Conservation (phyloP, 37 sponge, comb jelly and placozoan genomes). For the Crambe crambe region DNA sequence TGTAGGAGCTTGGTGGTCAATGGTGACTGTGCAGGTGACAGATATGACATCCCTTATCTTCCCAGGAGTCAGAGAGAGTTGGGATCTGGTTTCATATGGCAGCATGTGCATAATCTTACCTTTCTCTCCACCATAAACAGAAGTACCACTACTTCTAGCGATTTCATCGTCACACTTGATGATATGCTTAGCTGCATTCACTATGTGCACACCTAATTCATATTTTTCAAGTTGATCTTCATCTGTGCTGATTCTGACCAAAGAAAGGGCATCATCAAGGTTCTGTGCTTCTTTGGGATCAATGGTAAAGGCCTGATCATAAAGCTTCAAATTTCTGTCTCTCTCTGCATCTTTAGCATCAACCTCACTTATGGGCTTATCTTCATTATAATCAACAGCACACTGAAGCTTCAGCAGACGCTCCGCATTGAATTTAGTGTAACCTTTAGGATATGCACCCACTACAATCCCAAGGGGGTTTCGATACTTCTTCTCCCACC, state of each 20-base stretch:
- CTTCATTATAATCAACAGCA: constrained; percentile 5
- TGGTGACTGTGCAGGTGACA: constrained; percentile 1
- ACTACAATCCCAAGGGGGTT: constrained; percentile 41
- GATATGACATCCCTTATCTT: constrained; percentile 33
- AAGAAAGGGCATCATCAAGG: constrained; percentile 76
- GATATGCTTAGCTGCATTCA: constrained; percentile 43
- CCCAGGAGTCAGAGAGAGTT: constrained; percentile 27
- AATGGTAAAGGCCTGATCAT: constrained; percentile 68
- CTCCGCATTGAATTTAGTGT: constrained; percentile 13
- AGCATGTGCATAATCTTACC: constrained; percentile 28
- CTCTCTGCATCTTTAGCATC: background rate
- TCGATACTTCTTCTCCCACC: constrained; percentile 21
- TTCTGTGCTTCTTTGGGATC: constrained; percentile 61
- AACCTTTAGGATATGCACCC: constrained; percentile 27
- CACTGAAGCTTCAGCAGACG: constrained; percentile 17
- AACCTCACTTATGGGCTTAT: background rate
- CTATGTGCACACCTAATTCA: constrained; percentile 64
- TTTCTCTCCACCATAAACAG: constrained; percentile 34
- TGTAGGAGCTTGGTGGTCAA: background rate
- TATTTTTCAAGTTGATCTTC: constrained; percentile 4
- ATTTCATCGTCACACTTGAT: background rate
- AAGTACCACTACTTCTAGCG: constrained; percentile 13
- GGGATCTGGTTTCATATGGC: constrained; percentile 2
- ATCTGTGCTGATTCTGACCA: background rate
- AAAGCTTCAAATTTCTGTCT: background rate